phyloP scores from a whole-genome alignment of 2,888 invertebrate genomes.

The Aplocera efformata region DNA sequence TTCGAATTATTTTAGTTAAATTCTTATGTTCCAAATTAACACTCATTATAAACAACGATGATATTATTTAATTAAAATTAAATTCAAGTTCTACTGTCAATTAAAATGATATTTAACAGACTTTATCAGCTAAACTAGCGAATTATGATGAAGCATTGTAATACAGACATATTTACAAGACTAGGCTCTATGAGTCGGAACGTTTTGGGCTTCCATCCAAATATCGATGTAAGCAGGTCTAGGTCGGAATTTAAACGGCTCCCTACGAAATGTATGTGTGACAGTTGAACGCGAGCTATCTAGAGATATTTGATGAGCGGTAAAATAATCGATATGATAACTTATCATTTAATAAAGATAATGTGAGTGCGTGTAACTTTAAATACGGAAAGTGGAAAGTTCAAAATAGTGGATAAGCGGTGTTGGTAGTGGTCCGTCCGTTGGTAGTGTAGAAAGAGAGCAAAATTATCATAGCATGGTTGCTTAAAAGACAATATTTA shows the following conservation, averaged over 20 bases:
- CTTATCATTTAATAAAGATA: constrained; percentile 35
- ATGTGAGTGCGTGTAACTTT: constrained; percentile 6
- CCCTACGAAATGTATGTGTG: constrained; percentile 15
- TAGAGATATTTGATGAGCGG: constrained; percentile 22
- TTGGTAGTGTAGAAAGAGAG: too few relatives aligned
- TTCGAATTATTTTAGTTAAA: constrained; percentile 2
- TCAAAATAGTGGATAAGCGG: not conserved
- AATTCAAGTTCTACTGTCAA: too few relatives aligned
- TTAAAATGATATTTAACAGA: too few relatives aligned
- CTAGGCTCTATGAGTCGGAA: constrained; percentile 47
- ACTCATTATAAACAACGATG: too few relatives aligned
- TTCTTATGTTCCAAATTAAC: too few relatives aligned
- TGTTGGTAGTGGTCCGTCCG: too few relatives aligned
- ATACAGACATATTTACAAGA: constrained; percentile 36
- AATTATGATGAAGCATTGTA: constrained; percentile 32
- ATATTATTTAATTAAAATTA: too few relatives aligned
- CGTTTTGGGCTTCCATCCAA: constrained; percentile 64
- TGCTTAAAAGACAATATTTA: too few relatives aligned
- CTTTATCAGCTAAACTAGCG: too few relatives aligned
- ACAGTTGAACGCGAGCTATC: constrained; percentile 16
- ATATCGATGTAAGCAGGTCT: constrained; percentile 56
- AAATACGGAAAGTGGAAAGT: constrained; percentile 1
- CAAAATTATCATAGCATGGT: too few relatives aligned
- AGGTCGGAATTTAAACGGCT: constrained; percentile 47
- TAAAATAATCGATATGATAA: constrained; percentile 31